Evolutionary conservation across 23 tunicate species (phyloP).

Genomic region (Botrylloides violaceus): DNA sequence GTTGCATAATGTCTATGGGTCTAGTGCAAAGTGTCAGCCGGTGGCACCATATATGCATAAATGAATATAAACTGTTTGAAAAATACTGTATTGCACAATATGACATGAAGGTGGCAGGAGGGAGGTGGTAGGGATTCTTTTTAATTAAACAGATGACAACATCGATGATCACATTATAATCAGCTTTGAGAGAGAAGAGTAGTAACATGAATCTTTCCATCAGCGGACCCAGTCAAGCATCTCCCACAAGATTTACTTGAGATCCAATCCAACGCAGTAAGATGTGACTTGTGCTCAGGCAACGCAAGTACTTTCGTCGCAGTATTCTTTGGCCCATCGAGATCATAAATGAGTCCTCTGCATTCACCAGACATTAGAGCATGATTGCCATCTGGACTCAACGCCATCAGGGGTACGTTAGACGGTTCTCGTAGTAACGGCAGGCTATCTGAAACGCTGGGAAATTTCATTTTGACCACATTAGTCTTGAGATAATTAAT

Average conservation of each 20-base stretch:
- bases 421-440: not conserved
- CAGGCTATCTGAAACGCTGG: not conserved
- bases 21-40: no score
- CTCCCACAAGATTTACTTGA: slow-evolving; percentile 36
- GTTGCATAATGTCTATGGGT: no score
- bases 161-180: no score
- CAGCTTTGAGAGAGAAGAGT: slow-evolving; percentile 31
- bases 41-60: no score
- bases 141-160: no score
- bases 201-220: slow-evolving; percentile 47
- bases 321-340: not conserved
- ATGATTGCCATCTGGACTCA: slow-evolving; percentile 50
- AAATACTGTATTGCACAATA: no score
- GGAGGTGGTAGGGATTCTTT: no score
- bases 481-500: not conserved
- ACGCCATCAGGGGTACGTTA: slow-evolving; percentile 38
- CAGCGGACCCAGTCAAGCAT: slow-evolving; percentile 70
- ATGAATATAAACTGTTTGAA: no score
- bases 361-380: slow-evolving; percentile 42
- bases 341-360: slow-evolving; percentile 25
- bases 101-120: no score
- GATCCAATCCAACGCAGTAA: slow-evolving; percentile 62
- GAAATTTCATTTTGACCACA: not conserved
- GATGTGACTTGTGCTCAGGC: slow-evolving; percentile 40
- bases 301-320: slow-evolving; percentile 31